Conservation (phyloP, 2,888 invertebrate genomes). For the Crematogaster levior region DNA sequence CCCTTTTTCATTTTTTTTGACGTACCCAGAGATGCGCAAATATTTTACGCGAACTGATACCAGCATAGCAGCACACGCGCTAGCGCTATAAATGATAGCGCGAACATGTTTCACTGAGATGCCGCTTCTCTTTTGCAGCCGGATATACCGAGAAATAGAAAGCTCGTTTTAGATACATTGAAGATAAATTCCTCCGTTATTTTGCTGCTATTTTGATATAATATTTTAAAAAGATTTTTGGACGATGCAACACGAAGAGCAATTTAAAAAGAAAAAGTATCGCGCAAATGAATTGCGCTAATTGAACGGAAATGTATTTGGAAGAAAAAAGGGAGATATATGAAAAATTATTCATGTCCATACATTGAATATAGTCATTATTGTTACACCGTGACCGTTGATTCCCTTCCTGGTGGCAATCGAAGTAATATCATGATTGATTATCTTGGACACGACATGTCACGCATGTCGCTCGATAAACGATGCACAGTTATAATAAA, state of each 20-base stretch:
- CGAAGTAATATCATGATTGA: constrained; percentile 41
- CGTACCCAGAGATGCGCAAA: constrained; percentile 59
- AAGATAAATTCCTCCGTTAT: constrained; percentile 44
- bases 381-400: constrained; percentile 22
- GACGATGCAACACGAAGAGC: not conserved
- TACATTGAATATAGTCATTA: constrained; percentile 15
- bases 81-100: constrained; percentile 66
- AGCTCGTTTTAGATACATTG: constrained; percentile 53
- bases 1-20: constrained; percentile 28
- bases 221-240: constrained; percentile 4
- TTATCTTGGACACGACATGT: constrained; percentile 8
- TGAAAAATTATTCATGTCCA: constrained; percentile 6
- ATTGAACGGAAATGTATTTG: not conserved
- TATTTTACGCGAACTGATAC: constrained; percentile 67
- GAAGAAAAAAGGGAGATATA: not conserved
- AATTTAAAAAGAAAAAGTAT: not conserved
- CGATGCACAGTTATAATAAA: constrained; percentile 44
- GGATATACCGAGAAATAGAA: constrained; percentile 53
- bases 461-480: constrained; percentile 45
- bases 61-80: constrained; percentile 24
- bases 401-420: not conserved
- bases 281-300: not conserved
- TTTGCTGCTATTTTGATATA: not conserved
- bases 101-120: constrained; percentile 65
- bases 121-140: constrained; percentile 52